Conservation (phyloP, 2,888 invertebrate genomes). For the Euproctis similis region DNA sequence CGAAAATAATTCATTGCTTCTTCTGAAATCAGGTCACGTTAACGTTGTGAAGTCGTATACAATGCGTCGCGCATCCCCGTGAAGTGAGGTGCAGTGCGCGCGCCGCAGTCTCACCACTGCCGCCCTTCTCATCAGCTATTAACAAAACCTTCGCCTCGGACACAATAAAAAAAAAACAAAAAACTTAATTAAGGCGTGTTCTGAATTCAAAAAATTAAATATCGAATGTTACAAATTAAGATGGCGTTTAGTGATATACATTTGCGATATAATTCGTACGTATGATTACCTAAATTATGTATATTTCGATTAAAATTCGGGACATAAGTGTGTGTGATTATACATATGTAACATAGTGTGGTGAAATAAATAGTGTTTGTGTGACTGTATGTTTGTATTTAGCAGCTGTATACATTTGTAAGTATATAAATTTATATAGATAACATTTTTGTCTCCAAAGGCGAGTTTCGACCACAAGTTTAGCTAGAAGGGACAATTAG, state of each 20-base stretch:
- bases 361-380: constrained; percentile 21
- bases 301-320: constrained; percentile 25
- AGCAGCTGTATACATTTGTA: constrained; percentile 11
- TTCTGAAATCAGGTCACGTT: constrained; percentile 53
- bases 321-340: constrained; percentile 28
- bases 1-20: constrained; percentile 63
- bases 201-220: constrained; percentile 18
- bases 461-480: too few relatives aligned
- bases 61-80: constrained; percentile 33
- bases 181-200: constrained; percentile 24
- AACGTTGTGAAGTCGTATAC: constrained; percentile 30
- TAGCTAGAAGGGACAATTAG: too few relatives aligned
- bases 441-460: too few relatives aligned
- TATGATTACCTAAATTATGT: constrained; percentile 19
- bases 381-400: constrained; percentile 10
- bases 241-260: constrained; percentile 18
- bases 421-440: constrained; percentile 12
- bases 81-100: constrained; percentile 28
- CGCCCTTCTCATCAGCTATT: constrained; percentile 31
- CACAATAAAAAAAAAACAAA: constrained; percentile 28
- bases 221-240: constrained; percentile 12
- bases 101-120: constrained; percentile 33
- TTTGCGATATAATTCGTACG: constrained; percentile 4
- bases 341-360: too few relatives aligned
- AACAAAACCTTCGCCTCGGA: constrained; percentile 26